These are phyloP conservation scores for Epinephelus cyanopodus DNA, from an alignment of 2,113 vertebrate genomes.

Conservation along the genomic window DNA sequence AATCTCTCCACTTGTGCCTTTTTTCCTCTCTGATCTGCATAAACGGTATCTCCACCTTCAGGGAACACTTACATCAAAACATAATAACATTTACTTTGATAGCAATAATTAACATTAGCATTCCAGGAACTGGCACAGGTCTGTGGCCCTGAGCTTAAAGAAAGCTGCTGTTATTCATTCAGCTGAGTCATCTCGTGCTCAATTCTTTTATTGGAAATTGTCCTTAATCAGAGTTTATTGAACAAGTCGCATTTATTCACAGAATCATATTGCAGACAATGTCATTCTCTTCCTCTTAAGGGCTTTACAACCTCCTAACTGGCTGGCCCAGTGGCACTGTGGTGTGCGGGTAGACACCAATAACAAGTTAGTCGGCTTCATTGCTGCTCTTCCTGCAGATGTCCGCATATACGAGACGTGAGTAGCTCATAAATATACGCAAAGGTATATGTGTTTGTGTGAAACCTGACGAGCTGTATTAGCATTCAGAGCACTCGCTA, in stretches of 20 bases:
- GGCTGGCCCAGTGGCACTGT: constrained; percentile 94
- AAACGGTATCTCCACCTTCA: constrained; percentile 25
- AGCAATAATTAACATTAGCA: constrained; percentile 41
- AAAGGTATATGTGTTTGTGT: constrained; percentile 8
- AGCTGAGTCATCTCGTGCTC: constrained; percentile 9
- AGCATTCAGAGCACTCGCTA: constrained; percentile 2
- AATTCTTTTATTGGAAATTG: constrained; percentile 6
- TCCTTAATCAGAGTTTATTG: constrained; percentile 17
- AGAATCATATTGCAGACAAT: constrained; percentile 3
- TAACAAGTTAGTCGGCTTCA: constrained; percentile 96
- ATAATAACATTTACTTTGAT: constrained; percentile 57
- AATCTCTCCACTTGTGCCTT: constrained; percentile 5
- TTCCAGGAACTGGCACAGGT: constrained; percentile 22
- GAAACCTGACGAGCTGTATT: constrained; percentile 13
- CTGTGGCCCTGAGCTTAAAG: constrained; percentile 22
- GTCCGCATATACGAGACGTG: constrained; percentile 92
- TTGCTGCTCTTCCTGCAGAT: constrained; percentile 93
- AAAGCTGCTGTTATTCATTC: constrained; percentile 25
- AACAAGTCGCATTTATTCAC: constrained; percentile 36
- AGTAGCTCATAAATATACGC: constrained; percentile 73
- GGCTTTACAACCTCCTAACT: constrained; percentile 93
- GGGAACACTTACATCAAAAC: constrained; percentile 50
- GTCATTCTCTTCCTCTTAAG: constrained; percentile 75
- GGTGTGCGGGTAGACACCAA: constrained; percentile 93
- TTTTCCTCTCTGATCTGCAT: constrained; percentile 21